Evolutionary conservation across 1,140 invertebrate species (phyloP).

Genomic region (Saccostrea cuccullata): DNA sequence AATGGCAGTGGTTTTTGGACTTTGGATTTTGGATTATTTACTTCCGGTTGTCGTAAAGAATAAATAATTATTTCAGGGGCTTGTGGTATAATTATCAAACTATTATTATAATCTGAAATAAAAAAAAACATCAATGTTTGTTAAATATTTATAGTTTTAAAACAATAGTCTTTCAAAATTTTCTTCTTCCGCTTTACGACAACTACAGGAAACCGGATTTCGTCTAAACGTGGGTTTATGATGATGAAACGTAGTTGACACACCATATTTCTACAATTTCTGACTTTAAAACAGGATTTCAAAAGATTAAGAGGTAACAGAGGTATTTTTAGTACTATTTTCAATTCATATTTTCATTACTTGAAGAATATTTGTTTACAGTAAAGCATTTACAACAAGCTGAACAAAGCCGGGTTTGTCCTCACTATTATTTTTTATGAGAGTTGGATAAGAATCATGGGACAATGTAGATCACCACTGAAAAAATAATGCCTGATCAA

Average conservation of each 20-base stretch:
- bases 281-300: background rate
- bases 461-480: too few relatives aligned
- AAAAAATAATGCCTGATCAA: too few relatives aligned
- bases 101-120: background rate
- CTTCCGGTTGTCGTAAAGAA: slow-evolving; percentile 12
- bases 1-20: background rate
- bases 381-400: too few relatives aligned
- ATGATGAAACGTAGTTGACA: slow-evolving; percentile 15
- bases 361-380: too few relatives aligned
- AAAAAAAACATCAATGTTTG: background rate
- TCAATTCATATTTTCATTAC: too few relatives aligned
- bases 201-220: background rate
- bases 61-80: background rate
- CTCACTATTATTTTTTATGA: too few relatives aligned
- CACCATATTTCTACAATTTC: slow-evolving; percentile 10
- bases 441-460: too few relatives aligned
- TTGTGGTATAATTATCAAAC: background rate
- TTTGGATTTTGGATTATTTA: background rate
- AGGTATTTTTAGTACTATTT: background rate
- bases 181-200: background rate
- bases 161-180: too few relatives aligned
- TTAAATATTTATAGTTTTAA: too few relatives aligned
- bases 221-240: background rate
- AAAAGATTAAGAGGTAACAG: background rate
- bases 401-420: too few relatives aligned